Evolutionary conservation across 2,797 vertebrate species (phyloP), one percentile per base, ranked within the genome.

Genomic region (Columba guinea): DNA sequence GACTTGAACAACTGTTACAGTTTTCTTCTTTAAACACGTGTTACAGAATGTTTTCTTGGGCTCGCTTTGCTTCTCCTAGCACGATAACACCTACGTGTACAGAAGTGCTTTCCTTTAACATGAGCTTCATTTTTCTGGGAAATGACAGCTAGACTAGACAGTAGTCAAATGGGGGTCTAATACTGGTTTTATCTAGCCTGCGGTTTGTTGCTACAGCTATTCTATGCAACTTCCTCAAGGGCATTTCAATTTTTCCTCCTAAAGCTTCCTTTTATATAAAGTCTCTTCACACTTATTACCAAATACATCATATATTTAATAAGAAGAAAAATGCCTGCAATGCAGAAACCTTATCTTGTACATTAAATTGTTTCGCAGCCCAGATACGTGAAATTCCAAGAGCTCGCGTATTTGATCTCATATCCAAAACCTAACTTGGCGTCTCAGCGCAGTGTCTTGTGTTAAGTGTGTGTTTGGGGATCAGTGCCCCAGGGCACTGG

Each of bases 261-360:
- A 7, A 48, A 87, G 48, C 35, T 22, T 71, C 48, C 46, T 76
- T 78, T 90, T 87, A 11, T 11, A 30, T 7, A 21, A 63, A 82
- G 34, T 46, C 55, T 79, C 21, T 67, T 49, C 44, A 28, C 39
- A 34, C 1, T 27, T 41, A 18, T 70, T 59, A 27, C 80, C 67
- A 86, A 27, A 76, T 56, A 20, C 48, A n/a, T 48, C 7, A 19
- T 74, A n/a, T 46, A 28, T 94, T 93, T 90, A 76, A 91, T 79
- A 76, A 84, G 26, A 84, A 73, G 71, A 67, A 91, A 91, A 96
- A 91, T 32, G 77, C 53, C 87, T 90, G 87, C 91, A 89, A 37
- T 96, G 94, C 85, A 95, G 91, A 94, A 84, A 53, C 74, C 48
- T 62, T 26, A 65, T 64, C 76, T 89, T 65, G 48, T 15, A 11